These are phyloP conservation scores for Egretta garzetta DNA, from an alignment of 2,113 vertebrate genomes.

Conservation along the genomic window DNA sequence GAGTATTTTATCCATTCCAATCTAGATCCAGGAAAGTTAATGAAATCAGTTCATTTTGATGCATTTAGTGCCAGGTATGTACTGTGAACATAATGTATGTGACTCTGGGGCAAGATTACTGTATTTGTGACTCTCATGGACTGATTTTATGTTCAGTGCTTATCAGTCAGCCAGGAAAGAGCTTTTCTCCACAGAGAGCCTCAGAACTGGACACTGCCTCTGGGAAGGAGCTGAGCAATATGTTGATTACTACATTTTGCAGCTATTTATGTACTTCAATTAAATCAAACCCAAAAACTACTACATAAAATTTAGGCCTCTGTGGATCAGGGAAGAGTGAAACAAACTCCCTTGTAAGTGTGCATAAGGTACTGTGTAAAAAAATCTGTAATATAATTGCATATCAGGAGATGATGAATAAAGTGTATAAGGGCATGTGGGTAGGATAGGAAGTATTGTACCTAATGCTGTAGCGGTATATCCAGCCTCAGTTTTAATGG, in stretches of 20 bases:
- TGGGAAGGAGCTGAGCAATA: neutral
- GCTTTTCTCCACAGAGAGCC: neutral
- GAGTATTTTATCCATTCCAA: conserved; percentile 1
- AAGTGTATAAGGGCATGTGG: neutral
- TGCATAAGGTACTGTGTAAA: neutral
- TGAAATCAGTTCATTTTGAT: neutral
- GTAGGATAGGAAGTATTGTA: neutral
- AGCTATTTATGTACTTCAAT: neutral
- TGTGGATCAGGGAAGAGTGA: neutral
- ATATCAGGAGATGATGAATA: neutral
- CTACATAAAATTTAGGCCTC: neutral
- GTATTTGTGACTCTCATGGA: neutral
- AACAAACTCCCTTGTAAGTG: neutral
- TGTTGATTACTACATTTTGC: neutral
- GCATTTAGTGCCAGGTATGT: conserved; percentile 1
- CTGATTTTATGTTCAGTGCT: neutral
- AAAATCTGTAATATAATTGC: neutral
- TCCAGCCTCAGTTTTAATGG: neutral
- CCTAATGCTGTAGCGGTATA: neutral
- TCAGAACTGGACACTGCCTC: neutral
- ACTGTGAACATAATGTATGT: neutral
- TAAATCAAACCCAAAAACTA: neutral
- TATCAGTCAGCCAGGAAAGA: conserved; percentile 11
- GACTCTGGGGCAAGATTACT: conserved; percentile 19
- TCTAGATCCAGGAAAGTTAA: conserved; percentile 7